A percentile compares a stretch with the other conserved stretches of the same genome.
Conservation (phyloP, 30 jellyfish, hydroid and myxozoan species). For the Cassiopea xamachana region DNA sequence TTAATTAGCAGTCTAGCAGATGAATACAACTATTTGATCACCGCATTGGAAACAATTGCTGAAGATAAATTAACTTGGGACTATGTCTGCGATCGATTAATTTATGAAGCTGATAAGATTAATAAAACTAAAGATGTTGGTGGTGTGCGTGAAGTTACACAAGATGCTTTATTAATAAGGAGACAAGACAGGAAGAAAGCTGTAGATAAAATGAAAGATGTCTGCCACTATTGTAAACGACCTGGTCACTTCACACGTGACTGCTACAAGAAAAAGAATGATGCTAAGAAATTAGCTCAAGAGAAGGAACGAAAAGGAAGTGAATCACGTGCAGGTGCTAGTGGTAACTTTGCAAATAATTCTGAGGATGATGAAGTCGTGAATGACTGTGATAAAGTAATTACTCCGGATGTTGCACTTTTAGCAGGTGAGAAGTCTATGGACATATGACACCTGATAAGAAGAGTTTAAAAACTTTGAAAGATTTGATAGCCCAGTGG, state of each 20-base stretch:
- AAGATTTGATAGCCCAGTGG: neutral
- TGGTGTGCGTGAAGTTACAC: neutral
- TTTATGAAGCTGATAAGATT: neutral
- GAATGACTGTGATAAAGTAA: no score
- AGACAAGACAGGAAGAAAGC: no score
- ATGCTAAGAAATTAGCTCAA: no score
- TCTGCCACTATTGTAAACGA: no score
- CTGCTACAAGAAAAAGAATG: no score
- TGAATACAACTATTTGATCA: neutral
- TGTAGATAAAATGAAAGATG: no score
- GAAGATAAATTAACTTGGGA: neutral
- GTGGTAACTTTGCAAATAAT: no score
- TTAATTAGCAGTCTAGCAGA: neutral
- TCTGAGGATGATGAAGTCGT: no score
- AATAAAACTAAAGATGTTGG: neutral
- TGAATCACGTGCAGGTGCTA: no score
- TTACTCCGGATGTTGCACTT: neutral
- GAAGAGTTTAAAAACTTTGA: neutral
- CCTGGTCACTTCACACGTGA: no score
- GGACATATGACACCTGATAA: neutral
- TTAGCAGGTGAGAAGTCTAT: neutral
- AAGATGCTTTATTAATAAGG: no score
- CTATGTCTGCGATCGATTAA: neutral
- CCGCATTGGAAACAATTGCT: neutral
- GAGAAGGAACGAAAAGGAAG: no score